A percentile compares a stretch with the other conserved stretches of the same genome.
These are phyloP conservation scores for Benitochromis conjunctus DNA, from an alignment of 2,113 vertebrate species.

Conservation along the genomic window DNA sequence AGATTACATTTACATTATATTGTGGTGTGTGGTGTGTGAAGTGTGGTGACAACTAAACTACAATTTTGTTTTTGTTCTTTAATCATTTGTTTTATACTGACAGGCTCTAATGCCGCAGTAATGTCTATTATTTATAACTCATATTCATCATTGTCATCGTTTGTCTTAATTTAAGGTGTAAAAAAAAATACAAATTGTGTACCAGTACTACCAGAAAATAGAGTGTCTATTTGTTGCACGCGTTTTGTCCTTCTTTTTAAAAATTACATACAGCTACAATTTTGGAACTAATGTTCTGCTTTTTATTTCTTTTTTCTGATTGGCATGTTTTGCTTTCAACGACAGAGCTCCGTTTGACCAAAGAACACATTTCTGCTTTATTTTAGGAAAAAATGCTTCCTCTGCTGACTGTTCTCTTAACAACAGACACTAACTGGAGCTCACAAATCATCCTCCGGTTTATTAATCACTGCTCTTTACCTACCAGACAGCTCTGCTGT, in stretches of 20 bases:
- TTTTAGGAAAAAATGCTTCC: neutral
- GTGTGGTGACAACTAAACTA: neutral
- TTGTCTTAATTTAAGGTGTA: neutral
- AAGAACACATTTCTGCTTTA: neutral
- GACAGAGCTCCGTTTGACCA: neutral
- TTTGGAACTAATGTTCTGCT: neutral
- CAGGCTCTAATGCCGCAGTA: neutral
- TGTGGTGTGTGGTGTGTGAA: neutral
- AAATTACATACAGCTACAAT: rapidly evolving
- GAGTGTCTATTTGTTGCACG: neutral
- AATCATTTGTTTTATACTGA: neutral
- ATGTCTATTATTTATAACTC: neutral
- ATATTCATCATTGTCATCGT: neutral
- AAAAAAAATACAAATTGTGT: neutral
- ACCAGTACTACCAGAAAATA: neutral
- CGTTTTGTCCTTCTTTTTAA: neutral
- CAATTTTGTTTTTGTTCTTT: neutral
- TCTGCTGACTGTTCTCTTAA: neutral
- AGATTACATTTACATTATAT: neutral
- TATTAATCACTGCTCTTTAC: neutral
- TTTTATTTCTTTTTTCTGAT: neutral
- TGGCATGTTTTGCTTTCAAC: neutral
- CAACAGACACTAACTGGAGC: neutral
- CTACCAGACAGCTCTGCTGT: neutral
- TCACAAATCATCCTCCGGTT: neutral